Conservation (phyloP, 92 coral and sea anemone species). For the Phymanthus crucifer region DNA sequence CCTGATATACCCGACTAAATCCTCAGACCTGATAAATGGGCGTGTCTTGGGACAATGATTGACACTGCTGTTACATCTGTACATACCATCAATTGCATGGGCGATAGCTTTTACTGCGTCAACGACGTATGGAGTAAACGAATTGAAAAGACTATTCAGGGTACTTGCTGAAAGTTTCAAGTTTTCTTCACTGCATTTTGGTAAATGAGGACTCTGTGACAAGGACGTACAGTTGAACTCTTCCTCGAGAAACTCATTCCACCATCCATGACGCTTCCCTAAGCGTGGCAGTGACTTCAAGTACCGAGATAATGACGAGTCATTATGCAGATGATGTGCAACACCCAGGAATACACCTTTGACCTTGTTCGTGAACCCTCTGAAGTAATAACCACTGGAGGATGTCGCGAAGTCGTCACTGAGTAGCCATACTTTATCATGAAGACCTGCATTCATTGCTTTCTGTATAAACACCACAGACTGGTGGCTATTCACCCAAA, state of each 20-base stretch:
- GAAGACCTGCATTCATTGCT: slow-evolving; percentile 38
- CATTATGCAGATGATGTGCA: slow-evolving; percentile 29
- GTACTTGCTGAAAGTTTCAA: slow-evolving; percentile 18
- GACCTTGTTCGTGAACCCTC: slow-evolving; percentile 2
- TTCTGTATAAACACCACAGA: slow-evolving; percentile 38
- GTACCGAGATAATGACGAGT: neutral
- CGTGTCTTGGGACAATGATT: slow-evolving; percentile 57
- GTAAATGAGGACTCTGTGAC: neutral
- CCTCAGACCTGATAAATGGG: slow-evolving; percentile 51
- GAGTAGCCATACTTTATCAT: slow-evolving; percentile 50
- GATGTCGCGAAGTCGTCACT: slow-evolving; percentile 62
- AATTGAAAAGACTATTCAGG: slow-evolving; percentile 30
- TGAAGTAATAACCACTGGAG: slow-evolving; percentile 13
- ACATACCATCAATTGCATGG: slow-evolving; percentile 50
- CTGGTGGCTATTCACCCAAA: slow-evolving; percentile 57
- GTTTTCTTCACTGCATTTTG: neutral
- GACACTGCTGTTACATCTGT: slow-evolving; percentile 37
- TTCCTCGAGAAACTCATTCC: slow-evolving; percentile 42
- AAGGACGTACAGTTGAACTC: slow-evolving; percentile 46
- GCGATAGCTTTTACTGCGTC: slow-evolving; percentile 68
- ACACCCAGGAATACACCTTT: slow-evolving; percentile 33
- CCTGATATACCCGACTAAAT: slow-evolving; percentile 52
- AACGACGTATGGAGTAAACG: slow-evolving; percentile 52
- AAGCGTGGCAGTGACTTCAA: neutral
- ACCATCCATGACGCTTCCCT: slow-evolving; percentile 32